Base-by-base conservation (phyloP, 2,888 invertebrate species). In the Noctua pronuba region DNA sequence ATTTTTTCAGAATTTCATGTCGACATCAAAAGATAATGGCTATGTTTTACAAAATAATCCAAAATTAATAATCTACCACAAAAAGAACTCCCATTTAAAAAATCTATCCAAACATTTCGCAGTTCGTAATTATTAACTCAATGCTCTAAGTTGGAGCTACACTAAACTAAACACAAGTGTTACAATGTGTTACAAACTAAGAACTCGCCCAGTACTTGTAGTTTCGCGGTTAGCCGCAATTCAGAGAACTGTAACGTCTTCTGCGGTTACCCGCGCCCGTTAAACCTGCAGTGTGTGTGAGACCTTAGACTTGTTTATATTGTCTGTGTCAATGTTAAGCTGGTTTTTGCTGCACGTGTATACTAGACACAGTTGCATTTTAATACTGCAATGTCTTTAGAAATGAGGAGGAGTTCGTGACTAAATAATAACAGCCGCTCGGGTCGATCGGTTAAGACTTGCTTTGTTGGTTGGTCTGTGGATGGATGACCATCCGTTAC, bases 171-270 rank as follows among this genome's bases (percentile, higher is more conserved):
- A 73, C 38, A 41, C 38, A 78, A 49, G 73, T 13, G 35, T 31
- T 24, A 49, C 64, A 35, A 46, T 60, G 73, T 58, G 52, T 60
- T 58, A 68, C 44, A 65, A 71, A 75, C 75, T 66, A 46, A 83
- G 79, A 73, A 69, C 84, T 68, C 65, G 64, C 75, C 66, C 68
- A 16, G 75, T 58, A 79, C 28, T 64, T 64, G 62, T 52, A 79
- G 71, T 78, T 73, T 13, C 68, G 85, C 46, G 85, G 88, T 16
- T 49, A 67, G 75, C 87, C 87, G 65, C 87, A 88, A 81, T 75
- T 65, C 77, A 38, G 64, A 38, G 77, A 78, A 73, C 73, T 80
- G 73, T 80, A 71, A 77, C 80, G 73, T 78, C 77, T 87, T 75
- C 52, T 80, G 80, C 58, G 86, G 88, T 81, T 70, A 75, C 41